Evolutionary conservation across 2,888 invertebrate species (phyloP).

Genomic region (Mayetiola destructor): DNA sequence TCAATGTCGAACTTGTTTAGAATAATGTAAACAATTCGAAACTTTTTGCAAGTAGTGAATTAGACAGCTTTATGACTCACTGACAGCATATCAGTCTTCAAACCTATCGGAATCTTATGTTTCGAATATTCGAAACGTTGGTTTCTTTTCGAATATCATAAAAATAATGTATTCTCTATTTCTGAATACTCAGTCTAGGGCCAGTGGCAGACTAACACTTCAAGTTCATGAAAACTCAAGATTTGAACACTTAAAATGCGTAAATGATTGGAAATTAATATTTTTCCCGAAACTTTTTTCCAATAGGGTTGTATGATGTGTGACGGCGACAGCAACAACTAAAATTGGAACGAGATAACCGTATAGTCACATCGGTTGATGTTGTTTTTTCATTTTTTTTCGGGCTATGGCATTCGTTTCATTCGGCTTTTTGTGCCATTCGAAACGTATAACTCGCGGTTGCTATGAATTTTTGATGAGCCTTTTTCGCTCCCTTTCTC

Average conservation of each 20-base stretch:
- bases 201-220: no score
- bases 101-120: background rate
- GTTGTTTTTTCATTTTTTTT: background rate
- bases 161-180: background rate
- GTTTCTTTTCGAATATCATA: background rate
- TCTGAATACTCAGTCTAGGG: no score
- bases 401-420: background rate
- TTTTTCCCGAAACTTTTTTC: no score
- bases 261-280: no score
- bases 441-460: no score
- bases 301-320: no score
- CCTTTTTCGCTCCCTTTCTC: background rate
- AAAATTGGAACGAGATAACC: background rate
- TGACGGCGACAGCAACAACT: no score
- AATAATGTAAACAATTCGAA: slow-evolving; percentile 4
- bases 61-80: background rate
- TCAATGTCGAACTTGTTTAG: background rate
- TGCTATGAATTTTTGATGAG: slow-evolving; percentile 7
- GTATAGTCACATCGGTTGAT: background rate
- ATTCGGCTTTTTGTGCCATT: no score
- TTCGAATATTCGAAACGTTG: background rate
- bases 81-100: slow-evolving; percentile 3
- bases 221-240: no score
- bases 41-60: no score
- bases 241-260: no score